phyloP scores from a whole-genome alignment of 2,113 vertebrate species.

The Takifugu flavidus region DNA sequence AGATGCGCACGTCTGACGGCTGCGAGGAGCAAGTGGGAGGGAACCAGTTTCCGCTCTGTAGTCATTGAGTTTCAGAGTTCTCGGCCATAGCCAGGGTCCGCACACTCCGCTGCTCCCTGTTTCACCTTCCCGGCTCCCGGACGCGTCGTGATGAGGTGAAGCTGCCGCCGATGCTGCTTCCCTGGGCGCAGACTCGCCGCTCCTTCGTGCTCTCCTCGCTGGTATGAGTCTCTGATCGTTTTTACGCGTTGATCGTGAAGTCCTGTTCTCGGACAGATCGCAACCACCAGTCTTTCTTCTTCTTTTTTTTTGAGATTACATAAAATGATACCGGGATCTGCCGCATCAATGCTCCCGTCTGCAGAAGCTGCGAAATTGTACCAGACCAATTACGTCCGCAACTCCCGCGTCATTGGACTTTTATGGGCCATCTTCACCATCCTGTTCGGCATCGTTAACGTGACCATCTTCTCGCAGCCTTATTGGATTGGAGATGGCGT shows the following conservation, averaged over 20 bases:
- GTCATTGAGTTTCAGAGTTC: conserved; percentile 21
- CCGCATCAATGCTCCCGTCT: conserved; percentile 87
- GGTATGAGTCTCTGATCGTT: not conserved
- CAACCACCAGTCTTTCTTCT: conserved; percentile 1
- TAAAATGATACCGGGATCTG: conserved; percentile 76
- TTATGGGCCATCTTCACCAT: conserved; percentile 97
- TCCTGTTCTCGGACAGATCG: conserved; percentile 25
- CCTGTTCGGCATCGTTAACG: conserved; percentile 92
- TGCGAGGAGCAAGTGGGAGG: conserved; percentile 28
- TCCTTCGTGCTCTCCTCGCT: not conserved
- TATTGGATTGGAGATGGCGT: conserved; percentile 97
- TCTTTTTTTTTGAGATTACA: conserved; percentile 39
- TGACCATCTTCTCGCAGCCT: conserved; percentile 94
- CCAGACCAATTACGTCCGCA: conserved; percentile 92
- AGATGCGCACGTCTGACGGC: conserved; percentile 46
- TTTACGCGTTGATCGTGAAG: conserved; percentile 18
- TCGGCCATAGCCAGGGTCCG: conserved; percentile 9
- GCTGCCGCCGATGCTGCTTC: conserved; percentile 46
- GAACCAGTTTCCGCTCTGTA: conserved; percentile 12
- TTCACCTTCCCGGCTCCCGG: conserved; percentile 15
- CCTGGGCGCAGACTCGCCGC: conserved; percentile 5
- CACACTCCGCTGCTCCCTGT: not conserved
- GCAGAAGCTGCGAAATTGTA: conserved; percentile 94
- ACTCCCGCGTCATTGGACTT: conserved; percentile 93
- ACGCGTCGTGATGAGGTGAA: conserved; percentile 65